phyloP scores from a whole-genome alignment of 2,113 vertebrate species.

The Rhagologus leucostigma region DNA sequence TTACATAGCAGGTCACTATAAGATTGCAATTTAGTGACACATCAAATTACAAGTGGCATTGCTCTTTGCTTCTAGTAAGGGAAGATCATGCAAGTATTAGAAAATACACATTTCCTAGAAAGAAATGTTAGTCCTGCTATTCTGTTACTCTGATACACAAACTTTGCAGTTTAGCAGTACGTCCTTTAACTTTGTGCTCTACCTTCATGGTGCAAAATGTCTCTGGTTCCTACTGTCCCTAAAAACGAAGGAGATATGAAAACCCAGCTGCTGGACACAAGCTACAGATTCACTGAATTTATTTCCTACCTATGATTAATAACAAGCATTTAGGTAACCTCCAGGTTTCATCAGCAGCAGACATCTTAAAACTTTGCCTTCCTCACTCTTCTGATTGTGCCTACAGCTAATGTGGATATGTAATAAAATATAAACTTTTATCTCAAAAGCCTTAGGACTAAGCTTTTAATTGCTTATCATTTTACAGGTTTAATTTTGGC shows the following conservation, averaged over 20 bases:
- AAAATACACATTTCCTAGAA: not conserved
- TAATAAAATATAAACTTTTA: not conserved
- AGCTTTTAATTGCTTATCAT: slow-evolving; percentile 7
- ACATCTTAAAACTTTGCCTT: not conserved
- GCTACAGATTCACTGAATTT: not conserved
- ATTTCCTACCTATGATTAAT: not conserved
- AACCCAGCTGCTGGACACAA: not conserved
- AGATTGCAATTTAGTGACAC: not conserved
- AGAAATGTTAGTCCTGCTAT: not conserved
- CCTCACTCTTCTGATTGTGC: not conserved
- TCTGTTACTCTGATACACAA: not conserved
- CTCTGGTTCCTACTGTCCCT: not conserved
- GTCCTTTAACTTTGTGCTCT: not conserved
- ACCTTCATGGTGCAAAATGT: not conserved
- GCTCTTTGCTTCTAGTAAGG: not conserved
- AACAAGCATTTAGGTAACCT: not conserved
- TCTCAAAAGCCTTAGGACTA: not conserved
- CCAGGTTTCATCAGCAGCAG: not conserved
- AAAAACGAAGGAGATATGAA: not conserved
- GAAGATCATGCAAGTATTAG: not conserved
- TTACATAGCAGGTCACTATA: not conserved
- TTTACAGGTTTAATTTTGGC: not conserved
- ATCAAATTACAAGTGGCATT: not conserved
- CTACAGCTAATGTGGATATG: not conserved
- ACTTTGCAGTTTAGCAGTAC: not conserved